phyloP scores from a whole-genome alignment of 2,888 invertebrate species.

The Acanthosepion pharaonis region DNA sequence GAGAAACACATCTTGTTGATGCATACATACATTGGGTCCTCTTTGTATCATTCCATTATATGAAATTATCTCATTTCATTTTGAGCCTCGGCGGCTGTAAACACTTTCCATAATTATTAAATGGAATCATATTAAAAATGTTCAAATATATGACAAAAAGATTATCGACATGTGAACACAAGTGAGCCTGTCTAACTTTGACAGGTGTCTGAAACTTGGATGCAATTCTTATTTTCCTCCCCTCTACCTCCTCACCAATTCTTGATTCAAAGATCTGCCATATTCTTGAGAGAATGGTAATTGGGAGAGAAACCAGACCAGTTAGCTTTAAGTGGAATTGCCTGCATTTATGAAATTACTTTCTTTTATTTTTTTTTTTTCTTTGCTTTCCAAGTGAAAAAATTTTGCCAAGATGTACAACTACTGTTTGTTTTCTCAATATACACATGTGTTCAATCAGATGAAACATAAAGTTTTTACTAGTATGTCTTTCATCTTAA shows the following conservation, averaged over 20 bases:
- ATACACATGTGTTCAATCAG: no score
- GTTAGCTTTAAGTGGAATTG: neutral
- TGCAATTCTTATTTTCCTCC: neutral
- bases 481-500: no score
- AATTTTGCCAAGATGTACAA: no score
- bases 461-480: no score
- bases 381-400: neutral
- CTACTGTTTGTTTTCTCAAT: no score
- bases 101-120: neutral
- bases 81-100: neutral
- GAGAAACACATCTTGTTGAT: no score
- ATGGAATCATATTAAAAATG: neutral
- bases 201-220: neutral
- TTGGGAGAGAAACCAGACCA: neutral
- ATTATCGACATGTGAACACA: neutral
- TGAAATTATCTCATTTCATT: neutral
- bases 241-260: neutral
- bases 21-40: neutral
- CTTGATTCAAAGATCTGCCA: constrained; percentile 2
- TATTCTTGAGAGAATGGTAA: neutral
- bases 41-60: neutral
- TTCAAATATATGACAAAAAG: neutral
- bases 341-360: neutral
- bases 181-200: neutral
- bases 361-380: neutral